Conservation (phyloP, 2,888 invertebrate genomes). For the Gymnocheta viridis region DNA sequence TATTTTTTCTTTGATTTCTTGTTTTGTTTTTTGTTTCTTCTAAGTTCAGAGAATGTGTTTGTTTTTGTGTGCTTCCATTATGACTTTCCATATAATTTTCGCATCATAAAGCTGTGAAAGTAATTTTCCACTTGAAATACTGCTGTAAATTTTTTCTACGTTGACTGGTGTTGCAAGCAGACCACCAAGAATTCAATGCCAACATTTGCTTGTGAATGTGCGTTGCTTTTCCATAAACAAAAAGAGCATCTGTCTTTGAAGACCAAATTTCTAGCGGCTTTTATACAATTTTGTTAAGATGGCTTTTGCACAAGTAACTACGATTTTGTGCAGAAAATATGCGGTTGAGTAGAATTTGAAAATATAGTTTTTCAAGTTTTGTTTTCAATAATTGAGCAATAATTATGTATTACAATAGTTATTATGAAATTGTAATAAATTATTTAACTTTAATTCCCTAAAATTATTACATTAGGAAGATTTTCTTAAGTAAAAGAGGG, state of each 20-base stretch:
- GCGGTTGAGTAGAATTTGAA: neutral
- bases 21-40: constrained; percentile 13
- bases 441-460: neutral
- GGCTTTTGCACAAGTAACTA: neutral
- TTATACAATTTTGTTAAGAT: neutral
- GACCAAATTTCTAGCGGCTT: neutral
- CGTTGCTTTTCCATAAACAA: constrained; percentile 37
- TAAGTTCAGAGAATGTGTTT: neutral
- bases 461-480: neutral
- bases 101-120: constrained; percentile 81
- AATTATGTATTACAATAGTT: neutral
- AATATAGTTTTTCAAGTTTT: neutral
- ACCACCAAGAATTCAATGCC: constrained; percentile 24
- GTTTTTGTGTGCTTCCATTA: constrained; percentile 70
- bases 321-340: neutral
- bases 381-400: too few species aligned
- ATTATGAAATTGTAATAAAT: neutral
- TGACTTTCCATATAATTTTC: constrained; percentile 81
- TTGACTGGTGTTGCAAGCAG: neutral
- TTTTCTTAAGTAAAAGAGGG: too few species aligned
- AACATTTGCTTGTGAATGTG: constrained; percentile 27
- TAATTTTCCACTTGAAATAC: constrained; percentile 81
- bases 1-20: neutral
- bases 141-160: constrained; percentile 32
- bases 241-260: constrained; percentile 30